Evolutionary conservation across 2,113 vertebrate species (phyloP), one percentile per base, ranked within the genome.

Genomic region (Ammodytes marinus): DNA sequence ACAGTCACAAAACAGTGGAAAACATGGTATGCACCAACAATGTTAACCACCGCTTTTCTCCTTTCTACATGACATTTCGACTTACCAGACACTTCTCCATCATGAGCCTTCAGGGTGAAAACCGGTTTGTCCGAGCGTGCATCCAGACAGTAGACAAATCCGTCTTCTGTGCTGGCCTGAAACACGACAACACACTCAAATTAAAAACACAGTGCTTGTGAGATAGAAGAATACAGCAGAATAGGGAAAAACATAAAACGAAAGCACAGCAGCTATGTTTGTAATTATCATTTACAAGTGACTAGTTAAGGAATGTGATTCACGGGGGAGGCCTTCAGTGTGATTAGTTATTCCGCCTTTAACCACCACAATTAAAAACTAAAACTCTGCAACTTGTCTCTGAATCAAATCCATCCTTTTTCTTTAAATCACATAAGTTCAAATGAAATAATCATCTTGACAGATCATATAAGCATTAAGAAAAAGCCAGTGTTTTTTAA

Each of bases 111-210:
- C 52, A 99, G 93, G 0, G 98, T 99, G 69, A 99, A 99, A 52
- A 99, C 77, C 0, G 98, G 97, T 88, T 99, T 99, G 86, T 99
- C 97, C 3, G 97, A 95, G 1, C 98, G 97, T 15, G 97, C 98
- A 67, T 99, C 98, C 87, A 99, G 91, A 66, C 97, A 97, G 93
- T 99, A 99, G 37, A 99, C 95, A 89, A 99, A 99, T 43, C 98
- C 98, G 0, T 99, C 98, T 3, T 99, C 98, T 47, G 98, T 99
- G 93, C 98, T 99, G 46, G 95, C 97, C 98, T 99, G 83, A 80
- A 93, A 72, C 43, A 40, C 8, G 52, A 53, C 6, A 49, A 57
- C n/a, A 6, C 2, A 37, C 5, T 50, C 0, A 3, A 67, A 0
- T 83, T 73, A 65, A 58, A 10, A 58, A 10, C 49, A 72, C 60